Base-by-base conservation (phyloP, 2,888 invertebrate species). In the Tetragnatha montana region DNA sequence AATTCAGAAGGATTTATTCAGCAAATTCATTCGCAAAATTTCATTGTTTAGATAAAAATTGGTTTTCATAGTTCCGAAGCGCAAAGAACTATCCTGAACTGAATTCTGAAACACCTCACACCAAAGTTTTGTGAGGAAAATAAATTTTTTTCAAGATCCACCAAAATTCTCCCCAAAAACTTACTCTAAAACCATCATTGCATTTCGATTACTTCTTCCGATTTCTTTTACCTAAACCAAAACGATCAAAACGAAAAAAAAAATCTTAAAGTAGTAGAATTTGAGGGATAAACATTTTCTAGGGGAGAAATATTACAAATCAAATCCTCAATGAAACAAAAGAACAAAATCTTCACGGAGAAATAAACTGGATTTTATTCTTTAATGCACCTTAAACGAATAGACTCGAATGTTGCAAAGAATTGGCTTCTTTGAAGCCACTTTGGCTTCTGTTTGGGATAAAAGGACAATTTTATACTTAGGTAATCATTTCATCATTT, bases 371-470 rank as follows among this genome's bases (percentile, higher is more conserved):
- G 51, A 60, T 78, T 78, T 78, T 60, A 78, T 78, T 78, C 68
- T 78, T 51, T 78, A 78, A 78, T 78, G 68, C 60, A 51, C 78
- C 78, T 78, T 60, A 78, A 78, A 78, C 60, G 51, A 22, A 78
- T 78, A 51, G 51, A 14, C 17, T 22, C 22, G 12, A 60, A 7
- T 22, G 6, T 8, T 51, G 35, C 8, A 60, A 6, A 78, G 51
- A 78, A 19, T 51, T 78, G 51, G 21, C 47, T 17, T 78, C 51
- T 76, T 49, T 21, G 49, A 50, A 8, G 49, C n/a, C 12, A 35
- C n/a, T 76, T n/a, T 35, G 14, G 8, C 60, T 60, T 60, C 49
- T 76, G 35, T 21, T 19, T 12, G 21, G 60, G 21, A 60, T 17
- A 10, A 60, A 60, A 60, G 12, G 14, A 60, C 60, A 60, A 8